Conservation (phyloP, 2,113 vertebrate genomes). For the Varanus komodoensis region DNA sequence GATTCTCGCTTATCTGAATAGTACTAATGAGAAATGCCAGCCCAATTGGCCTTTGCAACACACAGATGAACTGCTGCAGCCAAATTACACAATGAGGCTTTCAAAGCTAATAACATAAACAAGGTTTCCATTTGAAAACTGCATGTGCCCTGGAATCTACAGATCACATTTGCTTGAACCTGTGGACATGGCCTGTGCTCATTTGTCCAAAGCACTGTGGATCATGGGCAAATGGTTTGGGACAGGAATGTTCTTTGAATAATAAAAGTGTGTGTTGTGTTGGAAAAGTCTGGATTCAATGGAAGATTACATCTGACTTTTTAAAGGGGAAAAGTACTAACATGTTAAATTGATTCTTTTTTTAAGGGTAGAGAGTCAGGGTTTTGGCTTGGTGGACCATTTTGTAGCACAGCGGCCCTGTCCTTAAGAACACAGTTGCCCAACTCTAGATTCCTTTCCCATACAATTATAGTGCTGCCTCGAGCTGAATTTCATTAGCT, state of each 20-base stretch:
- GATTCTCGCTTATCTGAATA: conserved; percentile 13
- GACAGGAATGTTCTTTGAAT: conserved; percentile 8
- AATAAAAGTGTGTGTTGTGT: neutral
- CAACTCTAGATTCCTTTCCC: neutral
- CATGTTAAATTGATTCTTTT: neutral
- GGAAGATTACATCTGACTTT: conserved; percentile 3
- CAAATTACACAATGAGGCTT: conserved; percentile 8
- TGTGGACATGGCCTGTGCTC: neutral
- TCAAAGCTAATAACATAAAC: conserved; percentile 16
- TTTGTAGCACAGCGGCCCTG: neutral
- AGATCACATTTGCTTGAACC: conserved; percentile 18
- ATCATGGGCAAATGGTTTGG: neutral
- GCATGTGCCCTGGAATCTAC: neutral
- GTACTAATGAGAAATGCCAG: conserved; percentile 7
- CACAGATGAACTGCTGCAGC: neutral
- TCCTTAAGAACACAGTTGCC: neutral
- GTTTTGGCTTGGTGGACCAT: neutral
- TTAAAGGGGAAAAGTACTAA: neutral
- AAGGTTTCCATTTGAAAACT: conserved; percentile 33
- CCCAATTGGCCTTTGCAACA: neutral
- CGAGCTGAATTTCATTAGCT: neutral
- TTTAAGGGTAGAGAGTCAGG: neutral
- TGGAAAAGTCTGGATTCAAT: conserved; percentile 19
- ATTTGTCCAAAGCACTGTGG: neutral
- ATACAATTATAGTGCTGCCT: neutral